Evolutionary conservation across 1,140 invertebrate species (phyloP).

Genomic region (Neelides sp.): DNA sequence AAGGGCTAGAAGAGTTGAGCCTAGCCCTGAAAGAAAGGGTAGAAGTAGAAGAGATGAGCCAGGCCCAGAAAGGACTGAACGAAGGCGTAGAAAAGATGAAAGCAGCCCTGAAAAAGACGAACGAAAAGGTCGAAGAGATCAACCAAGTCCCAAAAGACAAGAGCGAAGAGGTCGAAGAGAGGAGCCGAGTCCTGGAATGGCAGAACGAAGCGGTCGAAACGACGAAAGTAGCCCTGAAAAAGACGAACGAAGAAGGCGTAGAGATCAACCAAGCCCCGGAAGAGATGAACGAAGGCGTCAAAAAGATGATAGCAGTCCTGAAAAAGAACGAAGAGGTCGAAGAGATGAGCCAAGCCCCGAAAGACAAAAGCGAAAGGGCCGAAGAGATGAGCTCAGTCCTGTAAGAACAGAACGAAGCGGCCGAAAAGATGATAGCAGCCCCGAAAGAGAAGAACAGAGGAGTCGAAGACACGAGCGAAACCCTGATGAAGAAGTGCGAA

Average conservation of each 20-base stretch:
- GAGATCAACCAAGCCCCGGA: no score
- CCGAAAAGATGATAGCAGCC: constrained; percentile 19
- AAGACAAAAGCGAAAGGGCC: constrained; percentile 33
- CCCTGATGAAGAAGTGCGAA: constrained; percentile 26
- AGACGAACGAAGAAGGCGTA: background rate
- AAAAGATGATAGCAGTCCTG: background rate
- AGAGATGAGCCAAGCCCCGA: background rate
- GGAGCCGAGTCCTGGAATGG: constrained; percentile 14
- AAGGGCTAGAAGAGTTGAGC: constrained; percentile 22
- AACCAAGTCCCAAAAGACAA: constrained; percentile 17
- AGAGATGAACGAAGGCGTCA: background rate
- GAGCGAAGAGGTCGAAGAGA: constrained; percentile 19
- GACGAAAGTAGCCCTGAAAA: constrained; percentile 21
- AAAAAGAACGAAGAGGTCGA: background rate
- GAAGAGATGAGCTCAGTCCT: constrained; percentile 31
- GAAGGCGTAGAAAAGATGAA: constrained; percentile 29
- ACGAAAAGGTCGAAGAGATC: constrained; percentile 17
- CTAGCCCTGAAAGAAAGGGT: no score
- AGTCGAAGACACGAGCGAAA: no score
- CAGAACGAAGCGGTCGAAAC: constrained; percentile 21
- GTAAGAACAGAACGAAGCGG: constrained; percentile 9
- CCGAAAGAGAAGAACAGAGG: constrained; percentile 23
- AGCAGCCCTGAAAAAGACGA: constrained; percentile 14
- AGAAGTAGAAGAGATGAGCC: no score
- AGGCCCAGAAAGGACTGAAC: constrained; percentile 28